phyloP scores from a whole-genome alignment of 2,797 vertebrate genomes.

The Sternarchorhynchus goeldii region DNA sequence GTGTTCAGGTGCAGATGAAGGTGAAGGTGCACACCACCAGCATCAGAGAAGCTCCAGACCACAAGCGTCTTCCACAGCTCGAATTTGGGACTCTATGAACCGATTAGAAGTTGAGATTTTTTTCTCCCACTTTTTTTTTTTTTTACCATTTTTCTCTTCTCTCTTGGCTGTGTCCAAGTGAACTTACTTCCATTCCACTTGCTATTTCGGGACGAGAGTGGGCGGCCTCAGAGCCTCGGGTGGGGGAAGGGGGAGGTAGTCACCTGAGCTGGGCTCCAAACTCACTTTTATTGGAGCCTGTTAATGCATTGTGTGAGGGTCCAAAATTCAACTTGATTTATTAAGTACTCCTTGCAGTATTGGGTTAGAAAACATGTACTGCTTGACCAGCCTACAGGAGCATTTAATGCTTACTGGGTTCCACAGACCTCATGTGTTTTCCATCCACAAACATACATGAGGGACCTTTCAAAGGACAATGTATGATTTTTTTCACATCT shows the following conservation, averaged over 20 bases:
- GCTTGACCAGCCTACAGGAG: no score
- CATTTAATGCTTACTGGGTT: slow-evolving; percentile 4
- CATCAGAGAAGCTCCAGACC: not conserved
- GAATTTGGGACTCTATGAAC: slow-evolving; percentile 65
- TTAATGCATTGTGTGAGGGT: no score
- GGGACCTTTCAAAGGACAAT: no score
- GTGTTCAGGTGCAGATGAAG: no score
- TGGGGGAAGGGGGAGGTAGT: no score
- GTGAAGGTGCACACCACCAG: no score
- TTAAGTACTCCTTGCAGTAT: no score
- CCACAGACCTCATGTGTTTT: slow-evolving; percentile 6
- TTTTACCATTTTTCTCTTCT: slow-evolving; percentile 30
- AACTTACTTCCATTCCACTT: slow-evolving; percentile 58
- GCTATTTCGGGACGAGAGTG: slow-evolving; percentile 54
- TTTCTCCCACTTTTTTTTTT: slow-evolving; percentile 24
- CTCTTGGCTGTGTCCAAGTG: slow-evolving; percentile 47
- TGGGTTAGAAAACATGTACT: no score
- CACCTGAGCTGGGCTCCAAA: no score
- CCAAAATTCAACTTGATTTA: no score
- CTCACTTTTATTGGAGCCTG: no score
- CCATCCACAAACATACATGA: not conserved
- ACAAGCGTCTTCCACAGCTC: slow-evolving; percentile 48
- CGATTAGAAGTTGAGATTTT: slow-evolving; percentile 57
- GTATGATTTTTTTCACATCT: not conserved
- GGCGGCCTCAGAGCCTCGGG: not conserved